phyloP scores from a whole-genome alignment of 2,113 vertebrate species.

The Otolemur garnettii region DNA sequence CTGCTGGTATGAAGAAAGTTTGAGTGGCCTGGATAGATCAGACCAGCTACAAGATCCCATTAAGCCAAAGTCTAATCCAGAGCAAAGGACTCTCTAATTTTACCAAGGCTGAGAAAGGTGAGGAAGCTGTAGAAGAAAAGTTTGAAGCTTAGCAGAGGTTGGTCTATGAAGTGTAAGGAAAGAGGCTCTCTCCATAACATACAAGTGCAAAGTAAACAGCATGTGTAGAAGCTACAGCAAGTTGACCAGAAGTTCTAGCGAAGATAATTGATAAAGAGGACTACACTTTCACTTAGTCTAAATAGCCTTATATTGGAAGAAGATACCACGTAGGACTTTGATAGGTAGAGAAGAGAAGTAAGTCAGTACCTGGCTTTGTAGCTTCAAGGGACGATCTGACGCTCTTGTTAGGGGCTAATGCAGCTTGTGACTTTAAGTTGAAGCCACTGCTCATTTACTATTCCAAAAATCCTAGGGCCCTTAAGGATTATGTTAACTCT shows the following conservation, averaged over 20 bases:
- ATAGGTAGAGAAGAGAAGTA: neutral
- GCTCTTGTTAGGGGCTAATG: neutral
- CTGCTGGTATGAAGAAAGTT: neutral
- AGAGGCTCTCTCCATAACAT: neutral
- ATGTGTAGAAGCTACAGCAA: neutral
- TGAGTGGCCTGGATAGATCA: neutral
- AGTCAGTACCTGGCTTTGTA: neutral
- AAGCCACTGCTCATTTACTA: neutral
- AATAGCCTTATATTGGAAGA: neutral
- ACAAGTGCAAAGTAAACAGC: neutral
- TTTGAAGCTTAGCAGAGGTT: neutral
- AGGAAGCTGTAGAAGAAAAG: neutral
- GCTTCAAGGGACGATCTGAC: neutral
- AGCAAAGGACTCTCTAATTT: neutral
- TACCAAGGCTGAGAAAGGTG: neutral
- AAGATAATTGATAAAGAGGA: neutral
- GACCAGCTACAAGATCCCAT: neutral
- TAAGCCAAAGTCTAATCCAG: neutral
- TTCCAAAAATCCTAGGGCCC: neutral
- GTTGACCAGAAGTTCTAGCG: neutral
- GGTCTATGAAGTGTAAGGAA: neutral
- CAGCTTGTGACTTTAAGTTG: neutral
- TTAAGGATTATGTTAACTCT: neutral
- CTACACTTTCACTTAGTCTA: neutral
- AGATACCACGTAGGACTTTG: neutral